These are phyloP conservation scores for Phalacrocorax brasilianus DNA, from an alignment of 2,113 vertebrate species.

Conservation along the genomic window DNA sequence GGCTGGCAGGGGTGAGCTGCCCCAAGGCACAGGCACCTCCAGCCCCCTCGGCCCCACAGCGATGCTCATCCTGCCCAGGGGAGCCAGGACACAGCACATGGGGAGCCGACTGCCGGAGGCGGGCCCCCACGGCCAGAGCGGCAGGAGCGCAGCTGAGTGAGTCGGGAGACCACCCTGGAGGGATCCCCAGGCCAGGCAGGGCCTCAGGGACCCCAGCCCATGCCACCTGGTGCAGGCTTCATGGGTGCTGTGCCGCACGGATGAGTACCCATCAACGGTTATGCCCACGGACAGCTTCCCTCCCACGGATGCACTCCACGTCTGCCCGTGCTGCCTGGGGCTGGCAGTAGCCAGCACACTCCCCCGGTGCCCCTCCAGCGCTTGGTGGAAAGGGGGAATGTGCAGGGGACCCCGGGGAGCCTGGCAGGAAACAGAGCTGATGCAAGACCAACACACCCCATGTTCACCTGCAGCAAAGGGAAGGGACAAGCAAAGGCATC, in stretches of 20 bases:
- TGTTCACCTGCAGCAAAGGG: background rate
- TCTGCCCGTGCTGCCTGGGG: background rate
- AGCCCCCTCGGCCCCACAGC: fast-evolving
- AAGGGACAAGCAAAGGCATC: background rate
- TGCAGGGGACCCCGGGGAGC: background rate
- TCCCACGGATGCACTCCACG: background rate
- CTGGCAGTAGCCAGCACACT: fast-evolving
- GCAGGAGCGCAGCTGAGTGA: fast-evolving
- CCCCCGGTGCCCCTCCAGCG: background rate
- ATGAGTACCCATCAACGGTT: background rate
- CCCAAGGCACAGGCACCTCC: background rate
- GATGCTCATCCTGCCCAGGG: background rate
- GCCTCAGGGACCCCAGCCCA: background rate
- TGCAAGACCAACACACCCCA: fast-evolving
- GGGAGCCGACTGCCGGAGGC: fast-evolving
- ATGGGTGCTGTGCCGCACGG: fast-evolving
- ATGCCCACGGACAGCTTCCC: background rate
- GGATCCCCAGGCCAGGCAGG: background rate
- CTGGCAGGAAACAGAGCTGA: fast-evolving
- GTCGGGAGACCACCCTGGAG: fast-evolving
- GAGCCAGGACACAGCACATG: fast-evolving
- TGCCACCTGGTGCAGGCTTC: background rate
- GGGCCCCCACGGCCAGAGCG: fast-evolving
- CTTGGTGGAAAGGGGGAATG: background rate
- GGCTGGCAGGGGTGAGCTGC: background rate